phyloP scores from a whole-genome alignment of 2,888 invertebrate genomes.

The Zhengitettix transpicula region DNA sequence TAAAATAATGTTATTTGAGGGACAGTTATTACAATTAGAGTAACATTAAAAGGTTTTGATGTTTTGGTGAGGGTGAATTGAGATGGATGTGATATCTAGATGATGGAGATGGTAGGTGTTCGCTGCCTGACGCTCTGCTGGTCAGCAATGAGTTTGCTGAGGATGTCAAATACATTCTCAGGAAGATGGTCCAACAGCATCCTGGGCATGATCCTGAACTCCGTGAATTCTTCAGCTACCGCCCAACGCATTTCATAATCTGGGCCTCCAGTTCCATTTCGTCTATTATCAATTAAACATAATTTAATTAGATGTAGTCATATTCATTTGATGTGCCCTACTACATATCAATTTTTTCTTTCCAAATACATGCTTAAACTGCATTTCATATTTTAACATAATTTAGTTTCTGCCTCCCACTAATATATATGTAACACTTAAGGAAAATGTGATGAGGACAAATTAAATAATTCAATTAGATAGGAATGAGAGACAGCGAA shows the following conservation, averaged over 20 bases:
- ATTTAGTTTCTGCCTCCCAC: too few relatives aligned
- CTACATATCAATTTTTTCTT: too few relatives aligned
- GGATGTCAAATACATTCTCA: slow-evolving; percentile 53
- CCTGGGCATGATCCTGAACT: slow-evolving; percentile 66
- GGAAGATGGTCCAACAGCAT: slow-evolving; percentile 80
- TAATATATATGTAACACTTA: too few relatives aligned
- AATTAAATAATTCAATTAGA: too few relatives aligned
- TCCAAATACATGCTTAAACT: too few relatives aligned
- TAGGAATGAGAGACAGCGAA: too few relatives aligned
- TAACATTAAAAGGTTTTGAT: background rate
- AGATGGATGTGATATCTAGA: background rate
- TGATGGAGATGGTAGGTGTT: background rate
- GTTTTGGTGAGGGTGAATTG: background rate
- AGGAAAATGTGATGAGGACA: too few relatives aligned
- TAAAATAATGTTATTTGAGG: too few relatives aligned
- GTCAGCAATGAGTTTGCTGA: slow-evolving; percentile 40
- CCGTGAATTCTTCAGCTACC: slow-evolving; percentile 60
- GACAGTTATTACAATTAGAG: too few relatives aligned
- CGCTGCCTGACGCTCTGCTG: background rate
- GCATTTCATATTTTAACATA: too few relatives aligned
- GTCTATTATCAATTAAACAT: slow-evolving; percentile 25
- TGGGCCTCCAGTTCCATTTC: slow-evolving; percentile 43
- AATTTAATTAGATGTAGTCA: too few relatives aligned
- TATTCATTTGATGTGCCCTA: too few relatives aligned
- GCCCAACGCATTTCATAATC: slow-evolving; percentile 66